Conservation (phyloP, 2,888 invertebrate genomes). For the Parnassius smintheus region DNA sequence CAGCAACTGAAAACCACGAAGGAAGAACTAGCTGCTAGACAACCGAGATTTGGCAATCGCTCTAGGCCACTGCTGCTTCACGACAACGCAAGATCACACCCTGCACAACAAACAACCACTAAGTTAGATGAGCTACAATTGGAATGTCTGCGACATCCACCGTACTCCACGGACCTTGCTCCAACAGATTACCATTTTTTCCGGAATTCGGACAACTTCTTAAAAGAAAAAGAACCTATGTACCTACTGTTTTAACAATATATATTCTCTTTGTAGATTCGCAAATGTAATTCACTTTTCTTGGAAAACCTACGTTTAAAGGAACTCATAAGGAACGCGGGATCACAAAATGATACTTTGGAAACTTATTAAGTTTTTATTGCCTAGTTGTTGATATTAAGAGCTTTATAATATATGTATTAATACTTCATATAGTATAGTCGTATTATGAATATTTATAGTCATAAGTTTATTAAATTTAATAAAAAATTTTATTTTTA, state of each 20-base stretch:
- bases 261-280: conserved; percentile 48
- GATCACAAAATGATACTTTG: conserved; percentile 2
- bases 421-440: conserved; percentile 12
- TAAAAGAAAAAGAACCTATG: no score
- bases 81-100: no score
- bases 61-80: no score
- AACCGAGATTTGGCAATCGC: no score
- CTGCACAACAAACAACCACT: no score
- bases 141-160: no score
- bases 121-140: no score
- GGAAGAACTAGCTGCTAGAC: no score
- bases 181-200: no score
- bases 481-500: conserved; percentile 16
- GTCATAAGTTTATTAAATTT: conserved; percentile 21
- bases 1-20: no score
- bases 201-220: no score
- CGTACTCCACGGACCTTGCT: no score
- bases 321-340: conserved; percentile 39
- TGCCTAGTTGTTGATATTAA: conserved; percentile 28
- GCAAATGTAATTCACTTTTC: conserved; percentile 61
- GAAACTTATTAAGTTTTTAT: conserved; percentile 16
- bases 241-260: not conserved
- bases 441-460: not conserved
- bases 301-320: conserved; percentile 65
- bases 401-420: conserved; percentile 30